A percentile compares a stretch with the other conserved stretches of the same genome.
Evolutionary conservation across 2,113 vertebrate genomes (phyloP).

Genomic region (Puma concolor): DNA sequence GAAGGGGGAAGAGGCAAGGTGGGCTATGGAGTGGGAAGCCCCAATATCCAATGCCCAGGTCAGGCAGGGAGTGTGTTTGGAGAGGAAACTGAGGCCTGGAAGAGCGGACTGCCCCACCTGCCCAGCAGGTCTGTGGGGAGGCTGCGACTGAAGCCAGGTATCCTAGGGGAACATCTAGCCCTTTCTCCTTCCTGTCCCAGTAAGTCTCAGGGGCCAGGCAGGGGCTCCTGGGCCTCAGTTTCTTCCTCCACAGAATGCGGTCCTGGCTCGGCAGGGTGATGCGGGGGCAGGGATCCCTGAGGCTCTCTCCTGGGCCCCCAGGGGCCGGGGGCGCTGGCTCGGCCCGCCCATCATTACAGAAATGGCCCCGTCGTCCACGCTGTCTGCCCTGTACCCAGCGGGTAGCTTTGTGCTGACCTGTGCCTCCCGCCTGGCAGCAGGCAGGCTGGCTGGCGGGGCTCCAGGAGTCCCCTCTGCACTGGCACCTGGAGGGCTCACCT

Average conservation of each 20-base stretch:
- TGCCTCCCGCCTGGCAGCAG: not conserved
- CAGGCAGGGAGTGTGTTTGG: not conserved
- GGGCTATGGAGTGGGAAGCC: not conserved
- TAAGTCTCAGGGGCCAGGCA: rapidly evolving
- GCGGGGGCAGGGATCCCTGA: not conserved
- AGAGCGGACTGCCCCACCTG: not conserved
- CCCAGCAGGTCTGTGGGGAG: not conserved
- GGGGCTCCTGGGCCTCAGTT: not conserved
- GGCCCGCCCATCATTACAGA: slow-evolving; percentile 42
- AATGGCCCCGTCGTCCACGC: slow-evolving; percentile 71
- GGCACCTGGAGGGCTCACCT: not conserved
- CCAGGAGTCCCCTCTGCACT: not conserved
- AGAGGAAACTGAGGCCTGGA: not conserved
- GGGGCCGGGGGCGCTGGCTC: not conserved
- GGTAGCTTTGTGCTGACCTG: not conserved
- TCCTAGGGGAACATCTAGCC: rapidly evolving
- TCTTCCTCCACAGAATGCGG: no score
- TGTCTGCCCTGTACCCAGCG: slow-evolving; percentile 40
- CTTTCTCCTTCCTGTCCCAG: not conserved
- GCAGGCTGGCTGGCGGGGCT: no score
- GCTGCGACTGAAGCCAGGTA: not conserved
- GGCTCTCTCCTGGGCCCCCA: not conserved
- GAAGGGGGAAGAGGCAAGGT: not conserved
- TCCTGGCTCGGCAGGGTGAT: not conserved
- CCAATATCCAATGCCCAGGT: not conserved